Evolutionary conservation across 1,140 invertebrate species (phyloP), one percentile per base, ranked within the genome.

Genomic region (Mizuhopecten yessoensis): DNA sequence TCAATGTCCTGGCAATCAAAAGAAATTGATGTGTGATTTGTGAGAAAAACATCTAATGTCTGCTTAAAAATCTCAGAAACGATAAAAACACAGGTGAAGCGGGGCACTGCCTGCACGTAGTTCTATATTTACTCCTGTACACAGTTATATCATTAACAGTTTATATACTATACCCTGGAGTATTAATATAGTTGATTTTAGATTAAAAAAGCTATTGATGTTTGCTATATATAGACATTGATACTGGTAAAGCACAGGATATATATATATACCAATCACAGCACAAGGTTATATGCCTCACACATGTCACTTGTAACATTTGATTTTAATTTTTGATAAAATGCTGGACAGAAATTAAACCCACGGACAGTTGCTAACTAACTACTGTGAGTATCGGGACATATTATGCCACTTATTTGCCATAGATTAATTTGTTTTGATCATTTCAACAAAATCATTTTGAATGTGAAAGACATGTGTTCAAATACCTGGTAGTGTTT

Each of bases 51-150:
- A n/a, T n/a, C n/a, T 7, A 15, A 45, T 45, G 9, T 45, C 29
- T 75, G 3, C n/a, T 75, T 13, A 13, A 75, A 23, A 75, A 75
- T 45, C 42, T 10, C 23, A 75, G 9, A 75, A 29, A 75, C 5
- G 57, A n/a, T 29, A 3, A 13, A 75, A n/a, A 75, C 57, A 5
- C 11, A 29, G 23, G 29, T 5, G 5, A 29, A 5, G 11, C 29
- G 57, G 57, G 57, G 0, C 29, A n/a, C n/a, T n/a, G n/a, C n/a
- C n/a, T n/a, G n/a, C 23, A 75, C n/a, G 23, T 9, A n/a, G 29
- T n/a, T 75, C 29, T n/a, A 75, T 75, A 39, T 75, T 75, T 75
- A 75, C 57, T 75, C 57, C n/a, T 75, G 57, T 75, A 75, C n/a
- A 49, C 10, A 75, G 3, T 7, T 75, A 3, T 75, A 75, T 75